Percentiles rank a stretch among this genome's conserved stretches.
Conservation (phyloP, 2,797 vertebrate species). For the Picus viridis region DNA sequence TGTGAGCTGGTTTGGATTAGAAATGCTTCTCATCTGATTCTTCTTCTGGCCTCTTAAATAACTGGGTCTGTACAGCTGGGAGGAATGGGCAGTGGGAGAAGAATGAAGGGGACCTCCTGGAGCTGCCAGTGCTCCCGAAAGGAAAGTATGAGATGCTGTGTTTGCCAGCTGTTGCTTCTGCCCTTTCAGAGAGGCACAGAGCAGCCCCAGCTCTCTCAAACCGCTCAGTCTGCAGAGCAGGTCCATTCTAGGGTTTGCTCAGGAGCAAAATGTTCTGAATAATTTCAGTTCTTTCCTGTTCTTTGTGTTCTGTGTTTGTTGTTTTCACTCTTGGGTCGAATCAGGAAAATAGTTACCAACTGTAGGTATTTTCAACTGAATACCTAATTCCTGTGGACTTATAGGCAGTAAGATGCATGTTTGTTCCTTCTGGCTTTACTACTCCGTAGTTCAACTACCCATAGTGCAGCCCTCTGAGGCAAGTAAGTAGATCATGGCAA, state of each 20-base stretch:
- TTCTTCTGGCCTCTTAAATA: slow-evolving; percentile 37
- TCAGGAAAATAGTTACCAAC: background rate
- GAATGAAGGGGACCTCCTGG: background rate
- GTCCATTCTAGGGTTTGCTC: background rate
- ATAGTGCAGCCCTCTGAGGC: background rate
- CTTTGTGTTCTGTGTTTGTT: background rate
- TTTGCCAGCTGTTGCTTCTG: background rate
- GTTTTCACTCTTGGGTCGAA: background rate
- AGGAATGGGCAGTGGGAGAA: background rate
- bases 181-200: background rate
- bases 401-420: background rate
- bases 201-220: background rate
- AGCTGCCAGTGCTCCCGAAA: background rate
- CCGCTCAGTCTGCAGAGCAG: background rate
- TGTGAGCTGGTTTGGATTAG: slow-evolving; percentile 59
- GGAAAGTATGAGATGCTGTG: background rate
- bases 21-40: slow-evolving; percentile 34
- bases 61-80: slow-evolving; percentile 1
- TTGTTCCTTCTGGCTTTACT: background rate
- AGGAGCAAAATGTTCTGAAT: background rate
- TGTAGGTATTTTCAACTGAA: background rate
- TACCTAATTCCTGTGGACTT: background rate
- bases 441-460: background rate
- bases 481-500: background rate
- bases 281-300: background rate